A percentile compares a stretch with the other conserved stretches of the same genome.
Evolutionary conservation across 2,888 invertebrate species (phyloP).

Genomic region (Temnothorax rugatulus): DNA sequence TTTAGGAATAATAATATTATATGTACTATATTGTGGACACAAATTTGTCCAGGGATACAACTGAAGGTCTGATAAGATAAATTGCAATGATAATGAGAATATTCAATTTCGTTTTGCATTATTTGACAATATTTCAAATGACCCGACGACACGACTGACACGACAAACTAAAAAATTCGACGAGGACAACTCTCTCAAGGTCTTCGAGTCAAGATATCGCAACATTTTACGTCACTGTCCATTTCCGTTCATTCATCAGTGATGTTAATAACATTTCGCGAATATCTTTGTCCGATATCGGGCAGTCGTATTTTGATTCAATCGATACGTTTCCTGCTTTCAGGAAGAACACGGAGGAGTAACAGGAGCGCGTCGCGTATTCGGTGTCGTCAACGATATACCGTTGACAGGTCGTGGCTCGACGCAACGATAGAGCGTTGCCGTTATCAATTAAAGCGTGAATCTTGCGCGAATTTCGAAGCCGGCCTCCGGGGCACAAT

Average conservation of each 20-base stretch:
- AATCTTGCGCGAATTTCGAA: slow-evolving; percentile 14
- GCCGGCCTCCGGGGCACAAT: neutral
- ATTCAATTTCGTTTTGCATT: neutral
- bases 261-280: neutral
- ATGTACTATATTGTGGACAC: neutral
- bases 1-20: neutral
- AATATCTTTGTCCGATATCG: slow-evolving; percentile 12
- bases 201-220: too few species aligned
- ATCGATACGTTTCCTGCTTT: slow-evolving; percentile 25
- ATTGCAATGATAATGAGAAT: neutral
- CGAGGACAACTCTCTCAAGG: neutral
- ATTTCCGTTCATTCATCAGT: neutral
- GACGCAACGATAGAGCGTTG: slow-evolving; percentile 11
- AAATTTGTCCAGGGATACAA: neutral
- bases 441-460: slow-evolving; percentile 37
- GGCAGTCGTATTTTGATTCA: neutral
- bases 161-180: neutral
- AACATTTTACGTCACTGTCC: neutral
- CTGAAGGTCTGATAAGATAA: neutral
- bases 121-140: neutral
- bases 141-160: too few species aligned
- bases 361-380: neutral
- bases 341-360: neutral
- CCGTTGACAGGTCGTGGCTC: slow-evolving; percentile 16
- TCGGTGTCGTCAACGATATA: slow-evolving; percentile 30